Base-by-base conservation (phyloP, 2,113 vertebrate species). In the Cephalopterus ornatus region DNA sequence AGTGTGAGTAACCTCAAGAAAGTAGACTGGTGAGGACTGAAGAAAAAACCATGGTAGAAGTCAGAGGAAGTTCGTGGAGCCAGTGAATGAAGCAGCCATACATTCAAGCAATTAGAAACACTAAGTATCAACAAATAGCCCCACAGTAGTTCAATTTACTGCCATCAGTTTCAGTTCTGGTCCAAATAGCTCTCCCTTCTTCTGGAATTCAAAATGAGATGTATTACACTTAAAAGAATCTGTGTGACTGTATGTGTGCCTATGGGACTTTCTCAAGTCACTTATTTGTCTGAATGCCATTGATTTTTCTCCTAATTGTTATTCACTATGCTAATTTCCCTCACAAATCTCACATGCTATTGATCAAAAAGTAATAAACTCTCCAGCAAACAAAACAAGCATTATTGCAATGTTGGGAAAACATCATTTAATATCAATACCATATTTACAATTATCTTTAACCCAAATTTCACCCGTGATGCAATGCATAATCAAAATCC, bases 321-420 rank as follows among this genome's bases (percentile, higher is more conserved):
- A 99, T 98, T 99, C 98, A 98, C 98, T 98, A 98, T 98, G 98
- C 98, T 99, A 99, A 99, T 99, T 98, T 98, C 97, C 97, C 98
- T 98, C 98, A 99, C 98, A 99, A 99, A 99, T 99, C 98, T 98
- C 98, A 98, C 97, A 98, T 98, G 96, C 95, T 98, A 99, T 99
- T 98, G 99, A 99, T 99, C 98, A 97, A 96, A 98, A 98, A 98
- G 98, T 98, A 98, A 99, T 99, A 98, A 99, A 99, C 98, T 98
- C 98, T 98, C 98, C 97, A 97, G 98, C 98, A 98, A 98, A 98
- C 98, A 98, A 98, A 98, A 98, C 98, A 98, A 99, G 98, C 98
- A 98, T 99, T 99, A 99, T 98, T 99, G 98, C 98, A 98, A 98
- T 98, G 98, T 98, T 98, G 98, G 98, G 98, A 99, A 98, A 99